Base-by-base conservation (phyloP, 2,888 invertebrate genomes). In the Temnothorax ravouxi region DNA sequence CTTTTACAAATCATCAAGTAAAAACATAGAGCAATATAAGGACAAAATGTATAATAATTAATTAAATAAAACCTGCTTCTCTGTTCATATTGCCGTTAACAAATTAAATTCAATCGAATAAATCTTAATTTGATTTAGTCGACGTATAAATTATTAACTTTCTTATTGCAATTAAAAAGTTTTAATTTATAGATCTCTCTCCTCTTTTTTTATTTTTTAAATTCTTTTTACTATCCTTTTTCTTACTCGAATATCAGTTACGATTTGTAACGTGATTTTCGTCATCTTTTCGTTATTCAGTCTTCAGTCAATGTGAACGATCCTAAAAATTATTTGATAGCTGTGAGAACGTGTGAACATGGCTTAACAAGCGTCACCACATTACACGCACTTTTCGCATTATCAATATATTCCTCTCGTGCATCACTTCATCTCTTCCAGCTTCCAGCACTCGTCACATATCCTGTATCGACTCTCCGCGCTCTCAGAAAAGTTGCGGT, bases 381-480 rank as follows among this genome's bases (percentile, higher is more conserved):
- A 21, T 21, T 29, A n/a, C 18, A 47, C 18, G 34, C 79, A 77
- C 3, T 69, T 77, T 44, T 15, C 44, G 5, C 34, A 2, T 38
- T 74, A 59, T 72, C 56, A 44, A 59, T 11, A 59, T 6, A 38
- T n/a, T 21, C 9, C 13, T 72, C 18, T 72, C 56, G 9, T 34
- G 72, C 41, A 9, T 59, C 59, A 47, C 56, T 56, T 66, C 29
- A 21, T 47, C 21, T 74, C 18, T 59, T 44, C 9, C 56, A 66
- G 61, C 18, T 59, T 44, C 9, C 56, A 66, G 61, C 77, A 62
- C 50, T 52, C 44, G 47, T 54, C 54, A 47, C 21, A 0, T 13
- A 0, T 13, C 41, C 59, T 75, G 76, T 84, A 88, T 87, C 85
- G 82, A 86, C 83, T 67, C 83, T 67, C 52, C 15, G 15, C 3